Evolutionary conservation across 2,888 invertebrate species (phyloP).

Genomic region (Patella depressa): DNA sequence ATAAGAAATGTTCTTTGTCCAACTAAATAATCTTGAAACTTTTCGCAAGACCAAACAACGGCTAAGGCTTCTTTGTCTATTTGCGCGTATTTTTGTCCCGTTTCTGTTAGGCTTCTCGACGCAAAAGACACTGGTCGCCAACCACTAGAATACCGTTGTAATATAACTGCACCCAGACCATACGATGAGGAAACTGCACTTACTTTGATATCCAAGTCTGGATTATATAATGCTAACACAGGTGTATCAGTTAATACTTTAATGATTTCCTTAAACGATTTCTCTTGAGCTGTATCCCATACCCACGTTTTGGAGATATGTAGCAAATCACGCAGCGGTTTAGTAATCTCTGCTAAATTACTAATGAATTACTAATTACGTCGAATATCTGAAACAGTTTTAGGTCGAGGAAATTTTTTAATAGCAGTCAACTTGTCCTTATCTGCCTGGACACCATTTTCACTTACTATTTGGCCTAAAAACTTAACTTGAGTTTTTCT

Average conservation of each 20-base stretch:
- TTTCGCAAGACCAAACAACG: too few species aligned
- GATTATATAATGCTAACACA: conserved; percentile 27
- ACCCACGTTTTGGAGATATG: conserved; percentile 26
- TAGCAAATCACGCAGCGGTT: conserved; percentile 29
- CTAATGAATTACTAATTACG: conserved; percentile 20
- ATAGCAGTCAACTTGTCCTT: background rate
- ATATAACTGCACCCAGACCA: conserved; percentile 29
- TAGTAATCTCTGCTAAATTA: conserved; percentile 15
- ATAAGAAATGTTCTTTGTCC: too few species aligned
- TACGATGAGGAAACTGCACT: conserved; percentile 28
- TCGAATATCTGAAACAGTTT: background rate
- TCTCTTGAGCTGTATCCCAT: conserved; percentile 23
- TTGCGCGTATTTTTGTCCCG: too few species aligned
- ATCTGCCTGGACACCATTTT: conserved; percentile 18
- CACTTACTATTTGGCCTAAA: conserved; percentile 14
- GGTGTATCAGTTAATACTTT: conserved; percentile 19
- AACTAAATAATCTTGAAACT: too few species aligned
- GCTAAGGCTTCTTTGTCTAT: background rate
- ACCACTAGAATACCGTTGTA: conserved; percentile 17
- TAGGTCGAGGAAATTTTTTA: conserved; percentile 13
- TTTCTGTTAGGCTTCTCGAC: too few species aligned
- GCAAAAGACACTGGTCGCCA: too few species aligned
- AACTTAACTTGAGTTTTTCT: background rate
- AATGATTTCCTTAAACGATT: conserved; percentile 11
- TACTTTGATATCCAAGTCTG: conserved; percentile 24